Base-by-base conservation (phyloP, 2,888 invertebrate species). In the Theretra japonica region DNA sequence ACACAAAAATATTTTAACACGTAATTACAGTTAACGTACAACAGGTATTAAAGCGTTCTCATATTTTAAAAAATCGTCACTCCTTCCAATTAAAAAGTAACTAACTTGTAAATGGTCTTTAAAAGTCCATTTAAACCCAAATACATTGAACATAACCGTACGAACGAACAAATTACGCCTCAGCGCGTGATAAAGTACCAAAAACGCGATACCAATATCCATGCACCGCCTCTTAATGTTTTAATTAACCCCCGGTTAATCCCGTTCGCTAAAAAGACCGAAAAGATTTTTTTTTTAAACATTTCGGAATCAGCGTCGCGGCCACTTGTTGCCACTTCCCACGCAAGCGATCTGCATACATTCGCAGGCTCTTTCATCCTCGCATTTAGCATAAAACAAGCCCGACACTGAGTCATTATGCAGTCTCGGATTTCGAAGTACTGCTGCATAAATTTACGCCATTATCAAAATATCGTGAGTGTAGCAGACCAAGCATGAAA, bases 241-340 rank as follows among this genome's bases (percentile, higher is more conserved):
- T 90, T 90, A 90, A 91, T 90, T 90, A 89, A 87, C 84, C 82
- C 80, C 79, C 81, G 82, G 82, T 88, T 88, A 87, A 86, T 86
- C 83, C 81, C 79, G 78, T 80, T 83, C 82, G 82, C 87, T 87
- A 89, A 89, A 86, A 84, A 82, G 80, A 77, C 79, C 79, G 78
- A 80, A 79, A 73, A 75, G 76, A 79, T 78, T 85, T 86, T 88
- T 89, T 89, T 85, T 83, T 87, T 83, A 82, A 53, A 79, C 77
- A 74, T 82, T 83, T 81, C 79, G 77, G 82, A 80, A 87, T 81
- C 83, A 86, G 86, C 82, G 83, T 89, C 86, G 88, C 85, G 84
- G 84, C 89, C 91, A 93, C 93, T 93, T 93, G 94, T 94, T 93
- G 93, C 88, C 86, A 89, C 92, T 93, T 93, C 93, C 93, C 94